Base-by-base conservation (phyloP, 2,888 invertebrate genomes). In the Galeopsomyia nigrocyanea region DNA sequence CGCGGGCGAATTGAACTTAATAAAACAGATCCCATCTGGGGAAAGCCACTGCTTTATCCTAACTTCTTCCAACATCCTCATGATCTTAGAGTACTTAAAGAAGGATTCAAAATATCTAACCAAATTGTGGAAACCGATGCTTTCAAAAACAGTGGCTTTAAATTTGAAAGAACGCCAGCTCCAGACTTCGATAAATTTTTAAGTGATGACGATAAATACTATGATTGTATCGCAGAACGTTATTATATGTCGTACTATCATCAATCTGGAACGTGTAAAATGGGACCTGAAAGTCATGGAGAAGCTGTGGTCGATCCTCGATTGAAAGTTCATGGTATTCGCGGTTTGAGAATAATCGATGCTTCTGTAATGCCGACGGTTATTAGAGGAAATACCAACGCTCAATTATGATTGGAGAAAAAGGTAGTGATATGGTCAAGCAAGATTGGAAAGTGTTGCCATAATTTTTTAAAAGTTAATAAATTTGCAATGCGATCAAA, bases 1-100 rank as follows among this genome's bases (percentile, higher is more conserved):
- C 53, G 62, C 6, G 68, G 68, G 21, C 62, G 47, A 22, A 55
- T 68, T 10, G 16, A 61, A 53, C 47, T 68, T 2, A 68, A 68
- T 17, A 6, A 46, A 17, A 55, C 62, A 0, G 68, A 68, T 47
- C 68, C 68, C 0, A 56, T 47, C 3, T 53, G 21, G 16, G 50
- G 62, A 14, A 62, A 61, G 14, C 92, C 92, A 0, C 85, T 88
- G 63, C 88, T 94, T 76, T 89, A 91, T 75, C 91, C 92, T 0
- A 92, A 93, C 82, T 93, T 93, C 81, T 87, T 93, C 76, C 87
- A 89, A 5, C 88, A 90, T 73, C 87, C 89, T 77, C 87, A 89
- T 73, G 93, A 93, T 78, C 82, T 89, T 0, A 87, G 87, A n/a
- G 88, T 88, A 1, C 82, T 90, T 79, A 83, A 90, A 61, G 90